Base-by-base conservation (phyloP, 2,113 vertebrate species). In the Brevimyrus niger region DNA sequence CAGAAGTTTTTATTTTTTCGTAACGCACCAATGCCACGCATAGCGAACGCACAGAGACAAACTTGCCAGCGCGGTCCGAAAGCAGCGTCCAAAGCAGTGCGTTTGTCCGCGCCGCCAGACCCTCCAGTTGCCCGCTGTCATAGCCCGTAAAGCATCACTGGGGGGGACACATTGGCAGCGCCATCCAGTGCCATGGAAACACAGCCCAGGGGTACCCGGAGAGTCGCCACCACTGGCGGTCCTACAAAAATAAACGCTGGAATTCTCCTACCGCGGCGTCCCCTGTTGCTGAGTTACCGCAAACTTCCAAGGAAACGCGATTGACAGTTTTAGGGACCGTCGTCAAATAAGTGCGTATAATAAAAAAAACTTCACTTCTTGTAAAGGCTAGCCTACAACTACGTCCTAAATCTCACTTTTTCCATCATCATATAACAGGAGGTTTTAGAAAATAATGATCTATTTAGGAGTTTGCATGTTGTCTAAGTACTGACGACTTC, bases 261-360 rank as follows among this genome's bases (percentile, higher is more conserved):
- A 47, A 44, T 58, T 48, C 88, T 84, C 8, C 76, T 65, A 69
- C 3, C 88, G 58, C 55, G 46, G 94, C 93, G 92, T 95, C 93
- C 89, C 19, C n/a, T 0, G 96, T 97, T 95, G 93, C 97, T 35
- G 73, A 90, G 97, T 92, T 95, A 97, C 96, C 84, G 7, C 19
- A 89, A 92, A 92, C 91, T 91, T 90, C 76, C 23, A 46, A 50
- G 23, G 51, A 44, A 61, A 88, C 90, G 90, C 84, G 87, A 90
- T 19, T 42, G 21, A 69, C 21, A 87, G 6, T n/a, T 55, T 55
- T 47, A 90, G 89, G 89, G 89, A 83, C 15, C 89, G 89, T 90
- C 84, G 27, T 19, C 19, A 90, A 90, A 90, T 47, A 61, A 21
- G 44, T 21, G 46, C 4, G 76, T 51, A 8, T 8, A 76, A 53